Percentiles rank a stretch among this genome's conserved stretches.
phyloP scores from a whole-genome alignment of 1,140 invertebrate genomes.

The roundworm (Caenorhabditis elegans) region WBcel235 BX284605.5:13895501-13896000 shows the following conservation, averaged over 20 bases:
- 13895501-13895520: too few relatives aligned
- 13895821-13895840: conserved; percentile 90
- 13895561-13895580: conserved; percentile 68
- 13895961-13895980: not conserved
- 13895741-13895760: not conserved
- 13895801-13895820: conserved; percentile 79
- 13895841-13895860: conserved; percentile 90
- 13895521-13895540: too few relatives aligned
- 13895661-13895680: conserved; percentile 90
- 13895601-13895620: conserved; percentile 47
- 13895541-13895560: too few relatives aligned
- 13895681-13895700: conserved; percentile 91
- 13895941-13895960: not conserved
- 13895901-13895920: conserved; percentile 85
- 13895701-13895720: conserved; percentile 87
- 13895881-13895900: conserved; percentile 88
- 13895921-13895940: conserved; percentile 69
- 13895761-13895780: not conserved
- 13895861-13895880: conserved; percentile 89
- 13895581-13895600: conserved; percentile 65
- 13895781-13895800: conserved; percentile 74
- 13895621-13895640: conserved; percentile 54
- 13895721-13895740: conserved; percentile 78
- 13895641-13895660: conserved; percentile 72
- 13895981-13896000: not conserved